phyloP scores from a whole-genome alignment of 2,888 invertebrate species.

The Drosophila pegasa region DNA sequence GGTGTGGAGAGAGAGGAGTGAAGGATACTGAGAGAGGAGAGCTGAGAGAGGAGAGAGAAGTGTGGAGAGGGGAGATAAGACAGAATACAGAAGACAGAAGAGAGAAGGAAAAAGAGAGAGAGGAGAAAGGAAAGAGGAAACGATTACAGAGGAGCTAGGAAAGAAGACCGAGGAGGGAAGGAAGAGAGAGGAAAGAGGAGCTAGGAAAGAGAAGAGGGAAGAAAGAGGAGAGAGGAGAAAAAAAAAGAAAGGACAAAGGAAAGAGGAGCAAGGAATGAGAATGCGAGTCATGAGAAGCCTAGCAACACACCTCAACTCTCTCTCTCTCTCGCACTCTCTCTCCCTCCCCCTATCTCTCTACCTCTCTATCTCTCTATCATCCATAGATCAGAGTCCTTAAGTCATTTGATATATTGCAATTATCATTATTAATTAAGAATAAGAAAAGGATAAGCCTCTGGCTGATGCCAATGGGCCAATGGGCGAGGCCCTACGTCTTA shows the following conservation, averaged over 20 bases:
- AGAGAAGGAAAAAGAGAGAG: neutral
- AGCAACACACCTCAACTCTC: too few relatives aligned
- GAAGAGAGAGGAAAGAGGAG: neutral
- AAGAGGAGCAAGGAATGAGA: too few relatives aligned
- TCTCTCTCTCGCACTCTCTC: neutral
- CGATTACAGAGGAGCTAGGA: too few relatives aligned
- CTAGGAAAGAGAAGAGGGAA: neutral
- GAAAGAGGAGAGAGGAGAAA: neutral
- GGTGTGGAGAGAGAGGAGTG: neutral
- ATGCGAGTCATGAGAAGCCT: too few relatives aligned
- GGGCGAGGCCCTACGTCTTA: slow-evolving; percentile 8
- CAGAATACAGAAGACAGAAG: neutral
- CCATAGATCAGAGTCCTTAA: slow-evolving; percentile 2
- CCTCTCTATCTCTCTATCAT: neutral
- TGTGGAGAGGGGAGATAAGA: too few relatives aligned
- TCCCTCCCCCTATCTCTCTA: neutral
- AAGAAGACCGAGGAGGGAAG: neutral
- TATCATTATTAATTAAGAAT: slow-evolving; percentile 1
- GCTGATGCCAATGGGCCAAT: slow-evolving; percentile 17
- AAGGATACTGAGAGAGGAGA: neutral
- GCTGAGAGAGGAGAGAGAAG: too few relatives aligned
- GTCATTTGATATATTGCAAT: slow-evolving; percentile 28
- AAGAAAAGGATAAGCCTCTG: slow-evolving; percentile 1
- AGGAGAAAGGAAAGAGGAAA: too few relatives aligned
- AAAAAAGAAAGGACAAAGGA: too few relatives aligned